A percentile compares a stretch with the other conserved stretches of the same genome.
phyloP scores from a whole-genome alignment of 2,113 vertebrate species.

The Myocastor coypus region DNA sequence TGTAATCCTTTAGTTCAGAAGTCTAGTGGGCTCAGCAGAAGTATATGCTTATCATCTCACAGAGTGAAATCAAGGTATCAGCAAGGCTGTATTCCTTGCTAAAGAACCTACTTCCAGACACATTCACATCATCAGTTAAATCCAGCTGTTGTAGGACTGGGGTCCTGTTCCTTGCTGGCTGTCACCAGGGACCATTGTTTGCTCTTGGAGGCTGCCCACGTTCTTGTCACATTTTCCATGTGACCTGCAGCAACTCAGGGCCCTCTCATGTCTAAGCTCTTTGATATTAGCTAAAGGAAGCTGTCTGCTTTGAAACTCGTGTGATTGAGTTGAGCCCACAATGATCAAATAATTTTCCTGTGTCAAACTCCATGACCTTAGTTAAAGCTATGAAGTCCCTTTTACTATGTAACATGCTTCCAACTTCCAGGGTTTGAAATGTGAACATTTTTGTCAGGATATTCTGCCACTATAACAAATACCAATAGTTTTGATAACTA shows the following conservation, averaged over 20 bases:
- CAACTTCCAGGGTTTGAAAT: not conserved
- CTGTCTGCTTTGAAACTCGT: not conserved
- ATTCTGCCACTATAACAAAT: not conserved
- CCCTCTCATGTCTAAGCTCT: not conserved
- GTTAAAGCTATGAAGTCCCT: not conserved
- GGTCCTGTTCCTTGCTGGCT: not conserved
- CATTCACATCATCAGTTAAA: not conserved
- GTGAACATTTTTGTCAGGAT: not conserved
- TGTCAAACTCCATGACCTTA: not conserved
- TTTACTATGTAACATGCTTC: not conserved
- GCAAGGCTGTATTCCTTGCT: not conserved
- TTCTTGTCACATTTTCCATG: not conserved
- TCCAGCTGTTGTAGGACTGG: not conserved
- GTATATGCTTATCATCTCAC: not conserved
- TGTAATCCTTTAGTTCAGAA: not conserved
- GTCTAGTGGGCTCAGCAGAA: not conserved
- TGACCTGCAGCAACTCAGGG: not conserved
- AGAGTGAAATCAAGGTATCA: not conserved
- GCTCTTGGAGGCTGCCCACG: not conserved
- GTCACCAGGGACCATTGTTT: not conserved
- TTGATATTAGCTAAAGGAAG: not conserved
- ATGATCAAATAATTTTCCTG: not conserved
- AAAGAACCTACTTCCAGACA: not conserved
- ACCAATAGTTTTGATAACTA: constrained; percentile 32
- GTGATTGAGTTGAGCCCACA: not conserved